Evolutionary conservation across 1,140 invertebrate genomes (phyloP).

Genomic region (Ceratosolen solmsi): DNA sequence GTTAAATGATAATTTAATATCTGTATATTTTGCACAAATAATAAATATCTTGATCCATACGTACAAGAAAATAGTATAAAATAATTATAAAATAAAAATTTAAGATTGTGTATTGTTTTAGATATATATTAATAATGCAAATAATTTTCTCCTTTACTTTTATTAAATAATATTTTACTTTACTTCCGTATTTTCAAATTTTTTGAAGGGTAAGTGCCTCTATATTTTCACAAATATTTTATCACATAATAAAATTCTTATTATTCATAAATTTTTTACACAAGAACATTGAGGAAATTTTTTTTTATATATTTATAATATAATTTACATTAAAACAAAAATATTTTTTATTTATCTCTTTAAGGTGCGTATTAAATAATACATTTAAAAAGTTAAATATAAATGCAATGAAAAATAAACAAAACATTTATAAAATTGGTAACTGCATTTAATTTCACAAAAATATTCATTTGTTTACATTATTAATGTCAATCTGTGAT

Average conservation of each 20-base stretch:
- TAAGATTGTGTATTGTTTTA: conserved; percentile 5
- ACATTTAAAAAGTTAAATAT: too few species aligned
- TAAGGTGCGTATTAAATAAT: too few species aligned
- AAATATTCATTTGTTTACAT: too few species aligned
- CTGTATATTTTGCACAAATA: conserved; percentile 52
- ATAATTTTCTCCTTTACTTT: conserved; percentile 4
- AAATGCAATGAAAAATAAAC: background rate
- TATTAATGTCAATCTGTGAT: too few species aligned
- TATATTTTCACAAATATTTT: background rate
- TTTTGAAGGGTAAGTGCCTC: background rate
- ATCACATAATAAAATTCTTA: background rate
- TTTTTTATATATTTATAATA: background rate
- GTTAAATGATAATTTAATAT: conserved; percentile 47
- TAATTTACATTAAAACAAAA: conserved; percentile 16
- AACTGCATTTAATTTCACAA: background rate
- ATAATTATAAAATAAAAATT: conserved; percentile 37
- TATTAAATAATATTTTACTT: background rate
- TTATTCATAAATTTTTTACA: background rate
- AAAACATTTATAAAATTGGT: background rate
- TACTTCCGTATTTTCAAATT: background rate
- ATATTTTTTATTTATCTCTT: background rate
- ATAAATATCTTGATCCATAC: conserved; percentile 48
- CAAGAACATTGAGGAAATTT: too few species aligned
- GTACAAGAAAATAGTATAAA: conserved; percentile 40
- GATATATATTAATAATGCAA: conserved; percentile 21